Evolutionary conservation across 2,797 vertebrate genomes (phyloP).

Genomic region (Phoeniculus purpureus): DNA sequence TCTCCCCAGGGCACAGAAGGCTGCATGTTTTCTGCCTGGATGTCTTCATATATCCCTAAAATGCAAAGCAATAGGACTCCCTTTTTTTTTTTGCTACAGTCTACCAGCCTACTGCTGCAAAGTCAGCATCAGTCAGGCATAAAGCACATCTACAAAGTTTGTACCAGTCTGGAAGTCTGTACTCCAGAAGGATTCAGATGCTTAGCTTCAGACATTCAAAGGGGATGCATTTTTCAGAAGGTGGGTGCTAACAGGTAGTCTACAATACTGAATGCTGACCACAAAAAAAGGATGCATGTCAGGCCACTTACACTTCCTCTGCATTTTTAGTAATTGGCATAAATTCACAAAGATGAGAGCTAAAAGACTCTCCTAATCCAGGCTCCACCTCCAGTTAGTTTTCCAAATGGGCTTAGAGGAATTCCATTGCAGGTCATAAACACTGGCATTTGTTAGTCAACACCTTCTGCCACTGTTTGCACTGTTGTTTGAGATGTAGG

Average conservation of each 20-base stretch:
- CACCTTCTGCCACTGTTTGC: background rate
- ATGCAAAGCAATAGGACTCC: background rate
- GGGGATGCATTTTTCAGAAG: background rate
- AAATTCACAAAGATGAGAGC: background rate
- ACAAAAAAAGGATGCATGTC: background rate
- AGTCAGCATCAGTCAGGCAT: background rate
- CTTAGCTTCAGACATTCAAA: background rate
- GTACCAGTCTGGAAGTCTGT: background rate
- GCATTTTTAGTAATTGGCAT: background rate
- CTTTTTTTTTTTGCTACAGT: background rate
- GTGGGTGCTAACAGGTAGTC: background rate
- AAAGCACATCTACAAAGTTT: background rate
- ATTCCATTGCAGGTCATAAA: background rate
- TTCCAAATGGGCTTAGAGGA: background rate
- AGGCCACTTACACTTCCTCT: background rate
- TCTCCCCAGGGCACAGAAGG: background rate
- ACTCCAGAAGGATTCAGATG: background rate
- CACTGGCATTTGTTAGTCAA: background rate
- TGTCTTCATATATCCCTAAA: background rate
- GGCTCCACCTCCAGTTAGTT: background rate
- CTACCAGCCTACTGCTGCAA: background rate
- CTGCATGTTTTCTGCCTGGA: background rate
- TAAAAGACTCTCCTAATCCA: background rate
- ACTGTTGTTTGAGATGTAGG: background rate
- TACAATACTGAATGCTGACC: background rate